Conservation (phyloP, 2,888 invertebrate genomes). For the Ennomos fuscantarius region DNA sequence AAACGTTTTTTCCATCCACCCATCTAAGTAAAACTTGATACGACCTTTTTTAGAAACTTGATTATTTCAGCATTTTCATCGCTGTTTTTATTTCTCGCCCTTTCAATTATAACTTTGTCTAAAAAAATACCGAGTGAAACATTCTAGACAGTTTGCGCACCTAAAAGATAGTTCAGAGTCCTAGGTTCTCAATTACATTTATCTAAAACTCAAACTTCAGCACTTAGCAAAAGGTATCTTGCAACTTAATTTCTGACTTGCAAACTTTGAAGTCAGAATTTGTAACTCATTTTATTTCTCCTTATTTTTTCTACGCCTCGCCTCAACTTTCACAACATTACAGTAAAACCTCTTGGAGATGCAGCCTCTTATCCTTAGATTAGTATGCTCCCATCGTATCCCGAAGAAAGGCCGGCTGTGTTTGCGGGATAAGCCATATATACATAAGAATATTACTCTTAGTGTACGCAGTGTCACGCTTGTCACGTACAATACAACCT, state of each 20-base stretch:
- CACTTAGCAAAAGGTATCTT: too few relatives aligned
- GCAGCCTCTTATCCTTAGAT: slow-evolving; percentile 30
- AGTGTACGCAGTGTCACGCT: slow-evolving; percentile 21
- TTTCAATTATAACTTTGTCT: too few relatives aligned
- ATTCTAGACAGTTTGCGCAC: too few relatives aligned
- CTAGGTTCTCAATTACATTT: too few relatives aligned
- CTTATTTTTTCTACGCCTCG: slow-evolving; percentile 5
- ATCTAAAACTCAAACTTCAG: too few relatives aligned
- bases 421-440: slow-evolving; percentile 22
- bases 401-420: slow-evolving; percentile 21
- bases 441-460: slow-evolving; percentile 26
- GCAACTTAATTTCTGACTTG: background rate
- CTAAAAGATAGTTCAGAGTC: too few relatives aligned
- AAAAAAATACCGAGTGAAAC: too few relatives aligned
- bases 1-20: too few relatives aligned
- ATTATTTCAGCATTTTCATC: too few relatives aligned
- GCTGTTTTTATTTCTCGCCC: too few relatives aligned
- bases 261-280: background rate
- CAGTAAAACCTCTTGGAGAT: slow-evolving; percentile 28
- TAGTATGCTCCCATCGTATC: slow-evolving; percentile 30
- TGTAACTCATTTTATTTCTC: background rate
- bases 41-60: too few relatives aligned
- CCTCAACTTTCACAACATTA: slow-evolving; percentile 25
- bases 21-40: too few relatives aligned
- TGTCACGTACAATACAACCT: slow-evolving; percentile 14